These are phyloP conservation scores for Hybognathus amarus DNA, from an alignment of 2,797 vertebrate species.

Conservation along the genomic window DNA sequence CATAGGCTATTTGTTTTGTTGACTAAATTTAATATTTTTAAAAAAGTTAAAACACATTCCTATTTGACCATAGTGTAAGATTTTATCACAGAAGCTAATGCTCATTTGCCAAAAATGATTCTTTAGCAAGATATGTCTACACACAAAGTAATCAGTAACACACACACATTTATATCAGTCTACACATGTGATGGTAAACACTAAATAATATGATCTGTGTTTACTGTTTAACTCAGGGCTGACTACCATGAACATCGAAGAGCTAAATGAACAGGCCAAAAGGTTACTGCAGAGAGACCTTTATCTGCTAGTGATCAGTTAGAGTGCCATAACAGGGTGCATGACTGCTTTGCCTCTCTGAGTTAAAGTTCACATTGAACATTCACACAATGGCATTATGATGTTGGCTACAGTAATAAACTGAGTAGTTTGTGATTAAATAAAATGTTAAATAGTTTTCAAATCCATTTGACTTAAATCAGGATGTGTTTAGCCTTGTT, in stretches of 20 bases:
- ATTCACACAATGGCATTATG: slow-evolving; percentile 22
- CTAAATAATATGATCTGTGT: slow-evolving; percentile 26
- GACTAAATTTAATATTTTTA: slow-evolving; percentile 46
- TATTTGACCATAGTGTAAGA: neutral
- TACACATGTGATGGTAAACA: neutral
- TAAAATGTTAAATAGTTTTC: neutral
- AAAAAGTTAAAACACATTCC: slow-evolving; percentile 21
- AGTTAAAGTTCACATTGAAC: slow-evolving; percentile 41
- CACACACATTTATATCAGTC: neutral
- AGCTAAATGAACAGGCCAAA: slow-evolving; percentile 15
- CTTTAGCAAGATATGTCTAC: neutral
- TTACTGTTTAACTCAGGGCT: slow-evolving; percentile 41
- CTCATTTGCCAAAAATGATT: slow-evolving; percentile 18
- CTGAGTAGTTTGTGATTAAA: neutral
- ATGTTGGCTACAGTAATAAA: slow-evolving; percentile 28
- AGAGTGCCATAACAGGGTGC: neutral
- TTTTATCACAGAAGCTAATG: slow-evolving; percentile 20
- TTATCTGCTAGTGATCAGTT: slow-evolving; percentile 37
- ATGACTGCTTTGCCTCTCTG: neutral
- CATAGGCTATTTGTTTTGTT: slow-evolving; percentile 15
- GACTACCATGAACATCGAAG: slow-evolving; percentile 12
- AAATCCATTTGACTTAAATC: neutral
- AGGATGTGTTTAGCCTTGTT: neutral
- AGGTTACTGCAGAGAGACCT: slow-evolving; percentile 17
- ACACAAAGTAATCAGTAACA: neutral